These are phyloP conservation scores for Potorous gilbertii DNA, from an alignment of 2,797 vertebrate species.

Conservation along the genomic window DNA sequence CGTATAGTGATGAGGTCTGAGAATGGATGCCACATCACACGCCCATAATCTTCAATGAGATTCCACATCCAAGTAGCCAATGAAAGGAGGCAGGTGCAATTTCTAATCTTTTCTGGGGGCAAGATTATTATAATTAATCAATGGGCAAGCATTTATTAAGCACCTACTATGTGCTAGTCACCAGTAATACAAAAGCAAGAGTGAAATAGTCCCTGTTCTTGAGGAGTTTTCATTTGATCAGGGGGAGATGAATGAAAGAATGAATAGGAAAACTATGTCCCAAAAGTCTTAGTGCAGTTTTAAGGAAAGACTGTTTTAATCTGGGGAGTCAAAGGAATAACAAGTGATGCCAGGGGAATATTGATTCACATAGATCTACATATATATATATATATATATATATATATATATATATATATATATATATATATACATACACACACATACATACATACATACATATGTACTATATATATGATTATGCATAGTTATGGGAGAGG, in stretches of 20 bases:
- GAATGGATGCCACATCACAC: neutral
- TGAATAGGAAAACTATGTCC: neutral
- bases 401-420: no score
- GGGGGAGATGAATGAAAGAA: neutral
- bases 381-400: neutral
- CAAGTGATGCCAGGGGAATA: neutral
- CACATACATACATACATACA: no score
- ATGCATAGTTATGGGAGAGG: no score
- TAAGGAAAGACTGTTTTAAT: neutral
- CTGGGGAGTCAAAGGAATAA: neutral
- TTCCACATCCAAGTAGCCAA: neutral
- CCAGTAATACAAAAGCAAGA: neutral
- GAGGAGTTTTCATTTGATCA: neutral
- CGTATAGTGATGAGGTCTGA: neutral
- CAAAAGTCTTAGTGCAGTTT: neutral
- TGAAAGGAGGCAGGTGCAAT: neutral
- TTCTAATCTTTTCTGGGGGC: neutral
- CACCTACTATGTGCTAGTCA: neutral
- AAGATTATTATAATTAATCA: neutral
- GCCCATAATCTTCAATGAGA: neutral
- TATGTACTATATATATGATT: no score
- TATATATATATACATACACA: no score
- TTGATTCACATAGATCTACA: neutral
- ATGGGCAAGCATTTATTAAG: neutral
- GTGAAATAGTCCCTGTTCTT: neutral